Evolutionary conservation across 2,888 invertebrate genomes (phyloP).

Genomic region (Heterodera filipjevi): DNA sequence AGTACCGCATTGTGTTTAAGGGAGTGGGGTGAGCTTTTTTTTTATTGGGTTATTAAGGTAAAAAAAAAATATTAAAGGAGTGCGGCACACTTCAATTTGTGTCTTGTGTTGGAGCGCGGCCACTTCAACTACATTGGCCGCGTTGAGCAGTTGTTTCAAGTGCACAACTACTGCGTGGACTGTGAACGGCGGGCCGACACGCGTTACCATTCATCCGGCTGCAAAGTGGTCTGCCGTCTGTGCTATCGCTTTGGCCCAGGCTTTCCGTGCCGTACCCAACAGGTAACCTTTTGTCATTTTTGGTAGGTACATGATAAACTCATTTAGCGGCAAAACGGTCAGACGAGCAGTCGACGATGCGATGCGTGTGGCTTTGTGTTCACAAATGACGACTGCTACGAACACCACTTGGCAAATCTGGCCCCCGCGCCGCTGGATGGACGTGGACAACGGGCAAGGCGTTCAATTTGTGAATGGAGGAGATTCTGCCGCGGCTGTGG

Average conservation of each 20-base stretch:
- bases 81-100: background rate
- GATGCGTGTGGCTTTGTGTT: background rate
- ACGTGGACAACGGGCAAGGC: background rate
- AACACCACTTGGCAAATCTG: background rate
- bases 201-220: background rate
- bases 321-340: background rate
- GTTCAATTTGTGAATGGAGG: background rate
- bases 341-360: background rate
- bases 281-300: background rate
- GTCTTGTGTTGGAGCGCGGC: background rate
- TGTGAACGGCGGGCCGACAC: background rate
- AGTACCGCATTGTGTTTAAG: slow-evolving; percentile 3
- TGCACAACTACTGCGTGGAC: background rate
- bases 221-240: slow-evolving; percentile 13
- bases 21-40: background rate
- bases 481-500: background rate
- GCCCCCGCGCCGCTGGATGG: background rate
- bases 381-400: background rate
- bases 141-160: slow-evolving; percentile 6
- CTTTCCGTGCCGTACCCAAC: slow-evolving; percentile 9
- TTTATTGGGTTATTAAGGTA: background rate
- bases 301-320: no score
- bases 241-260: background rate
- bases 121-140: slow-evolving; percentile 18
- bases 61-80: background rate